Evolutionary conservation across 2,797 vertebrate species (phyloP).

Genomic region (Pipistrellus nathusii): DNA sequence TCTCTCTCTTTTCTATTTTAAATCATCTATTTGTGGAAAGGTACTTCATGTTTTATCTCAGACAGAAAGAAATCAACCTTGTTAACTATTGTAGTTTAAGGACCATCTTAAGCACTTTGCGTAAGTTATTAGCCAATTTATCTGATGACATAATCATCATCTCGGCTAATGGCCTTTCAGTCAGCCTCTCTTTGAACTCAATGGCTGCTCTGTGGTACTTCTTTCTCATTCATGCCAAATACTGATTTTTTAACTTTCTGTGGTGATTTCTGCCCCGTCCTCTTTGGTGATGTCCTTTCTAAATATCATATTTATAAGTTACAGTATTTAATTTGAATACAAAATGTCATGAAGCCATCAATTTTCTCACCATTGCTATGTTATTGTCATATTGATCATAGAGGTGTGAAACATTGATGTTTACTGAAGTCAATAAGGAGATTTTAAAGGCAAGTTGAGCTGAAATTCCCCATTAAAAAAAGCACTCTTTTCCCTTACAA

Average conservation of each 20-base stretch:
- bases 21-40: neutral
- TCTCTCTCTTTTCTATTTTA: neutral
- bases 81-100: constrained; percentile 29
- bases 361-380: constrained; percentile 2
- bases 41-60: neutral
- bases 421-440: neutral
- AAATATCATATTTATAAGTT: constrained; percentile 43
- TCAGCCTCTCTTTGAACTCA: neutral
- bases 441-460: constrained; percentile 2
- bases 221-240: neutral
- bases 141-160: constrained; percentile 32
- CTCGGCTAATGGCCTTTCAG: neutral
- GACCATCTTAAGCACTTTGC: constrained; percentile 36
- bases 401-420: neutral
- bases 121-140: neutral
- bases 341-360: neutral
- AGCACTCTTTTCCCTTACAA: neutral
- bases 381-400: neutral
- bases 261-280: neutral
- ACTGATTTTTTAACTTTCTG: neutral
- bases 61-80: constrained; percentile 8
- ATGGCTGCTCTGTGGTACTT: neutral
- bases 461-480: constrained; percentile 3
- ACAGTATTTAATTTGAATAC: neutral
- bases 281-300: constrained; percentile 39